These are phyloP conservation scores for Salvelinus sp. DNA, from an alignment of 2,113 vertebrate species.

Conservation along the genomic window DNA sequence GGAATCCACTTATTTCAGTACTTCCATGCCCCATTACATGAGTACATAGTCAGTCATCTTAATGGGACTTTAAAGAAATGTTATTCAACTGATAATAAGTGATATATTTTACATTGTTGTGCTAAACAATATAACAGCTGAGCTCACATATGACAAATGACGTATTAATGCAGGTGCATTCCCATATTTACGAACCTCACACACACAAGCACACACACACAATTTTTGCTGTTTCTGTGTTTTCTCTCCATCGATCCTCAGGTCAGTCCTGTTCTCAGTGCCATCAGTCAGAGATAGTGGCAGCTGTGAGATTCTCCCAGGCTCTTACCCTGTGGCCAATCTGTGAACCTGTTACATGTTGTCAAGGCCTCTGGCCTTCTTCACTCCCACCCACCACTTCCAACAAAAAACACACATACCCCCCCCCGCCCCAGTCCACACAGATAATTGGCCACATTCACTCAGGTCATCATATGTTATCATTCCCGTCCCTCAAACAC, in stretches of 20 bases:
- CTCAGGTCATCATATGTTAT: conserved; percentile 8
- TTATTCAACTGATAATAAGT: too few species aligned
- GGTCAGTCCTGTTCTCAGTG: conserved; percentile 10
- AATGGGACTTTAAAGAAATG: background rate
- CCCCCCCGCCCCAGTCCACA: background rate
- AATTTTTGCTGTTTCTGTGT: conserved; percentile 3
- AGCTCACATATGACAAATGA: background rate
- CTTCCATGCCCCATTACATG: too few species aligned
- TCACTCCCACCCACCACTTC: conserved; percentile 3
- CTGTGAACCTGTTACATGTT: conserved; percentile 31
- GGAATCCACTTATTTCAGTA: too few species aligned
- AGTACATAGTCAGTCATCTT: background rate
- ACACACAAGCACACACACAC: background rate
- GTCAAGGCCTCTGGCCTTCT: conserved; percentile 34
- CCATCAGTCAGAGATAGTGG: conserved; percentile 36
- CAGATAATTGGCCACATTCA: conserved; percentile 22
- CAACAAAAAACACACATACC: conserved; percentile 8
- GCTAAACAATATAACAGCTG: too few species aligned
- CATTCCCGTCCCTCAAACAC: background rate
- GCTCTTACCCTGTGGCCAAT: conserved; percentile 27
- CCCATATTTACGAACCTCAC: background rate
- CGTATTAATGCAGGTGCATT: too few species aligned
- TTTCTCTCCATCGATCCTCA: too few species aligned
- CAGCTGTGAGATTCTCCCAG: conserved; percentile 34
- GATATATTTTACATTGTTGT: too few species aligned